Base-by-base conservation (phyloP, 2,888 invertebrate genomes). In the Caenorhabditis sulstoni region DNA sequence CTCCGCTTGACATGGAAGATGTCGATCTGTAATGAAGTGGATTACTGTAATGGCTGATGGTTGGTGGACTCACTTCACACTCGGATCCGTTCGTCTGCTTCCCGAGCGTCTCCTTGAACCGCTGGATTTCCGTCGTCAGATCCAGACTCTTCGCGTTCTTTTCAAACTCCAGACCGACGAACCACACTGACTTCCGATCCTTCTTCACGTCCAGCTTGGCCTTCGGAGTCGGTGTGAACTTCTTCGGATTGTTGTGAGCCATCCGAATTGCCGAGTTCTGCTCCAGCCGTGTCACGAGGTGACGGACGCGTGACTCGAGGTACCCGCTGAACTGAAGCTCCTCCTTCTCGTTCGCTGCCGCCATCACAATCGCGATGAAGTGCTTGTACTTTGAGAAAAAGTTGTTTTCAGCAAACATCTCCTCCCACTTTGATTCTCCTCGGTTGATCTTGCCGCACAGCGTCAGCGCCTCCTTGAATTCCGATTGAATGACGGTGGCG, bases 201-300 rank as follows among this genome's bases (percentile, higher is more conserved):
- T 7, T 29, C 29, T 29, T 29, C 29, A 29, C 29, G 29, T 29
- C 29, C 29, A 29, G 29, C 29, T 29, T 3, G 62, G 81, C 83
- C 18, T 73, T 75, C 23, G 81, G 23, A 29, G 67, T 53, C 39
- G 81, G 75, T 50, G 57, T 58, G 90, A 94, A 97, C 88, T 95
- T 94, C 90, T 96, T 95, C 0, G 98, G 96, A 92, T 96, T 96
- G 61, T 98, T 95, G 91, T 99, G 98, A 0, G 97, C 97, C 89
- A 97, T 92, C 29, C 94, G 94, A 88, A 99, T 96, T 91, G 94
- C 94, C 73, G 94, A 94, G 92, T 98, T 97, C 67, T 95, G 93
- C 91, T 99, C 99, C 14, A 89, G 92, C 75, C 94, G 94, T 92
- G 94, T 94, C 88, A 97, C 95, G 67, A 99, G 93, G 90, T 96